These are phyloP conservation scores for Hyles lineata DNA, from an alignment of 2,888 invertebrate species.

Conservation along the genomic window DNA sequence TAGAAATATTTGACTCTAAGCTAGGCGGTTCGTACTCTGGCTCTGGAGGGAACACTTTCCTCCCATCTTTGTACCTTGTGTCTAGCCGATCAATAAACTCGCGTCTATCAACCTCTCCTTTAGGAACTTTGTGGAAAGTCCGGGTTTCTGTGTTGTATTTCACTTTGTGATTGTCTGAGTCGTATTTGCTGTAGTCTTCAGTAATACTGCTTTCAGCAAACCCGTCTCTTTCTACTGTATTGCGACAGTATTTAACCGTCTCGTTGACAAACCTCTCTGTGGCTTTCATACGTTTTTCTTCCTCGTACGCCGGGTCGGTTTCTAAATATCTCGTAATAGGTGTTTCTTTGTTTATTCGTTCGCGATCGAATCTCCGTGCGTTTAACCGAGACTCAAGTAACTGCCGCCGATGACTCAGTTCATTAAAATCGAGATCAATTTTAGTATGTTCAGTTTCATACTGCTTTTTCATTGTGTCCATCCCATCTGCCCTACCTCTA, in stretches of 20 bases:
- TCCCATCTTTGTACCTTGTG: constrained; percentile 63
- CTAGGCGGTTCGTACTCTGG: constrained; percentile 88
- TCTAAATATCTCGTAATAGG: constrained; percentile 77
- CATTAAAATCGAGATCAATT: constrained; percentile 79
- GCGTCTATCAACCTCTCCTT: constrained; percentile 70
- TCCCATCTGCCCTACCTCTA: constrained; percentile 87
- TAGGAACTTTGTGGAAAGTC: constrained; percentile 67
- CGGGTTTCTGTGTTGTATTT: constrained; percentile 77
- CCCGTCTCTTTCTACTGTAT: constrained; percentile 84
- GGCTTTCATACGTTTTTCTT: constrained; percentile 79
- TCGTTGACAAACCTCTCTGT: constrained; percentile 84
- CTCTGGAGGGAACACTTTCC: constrained; percentile 76
- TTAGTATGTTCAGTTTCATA: constrained; percentile 71
- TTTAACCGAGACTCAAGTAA: constrained; percentile 91
- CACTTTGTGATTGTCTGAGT: constrained; percentile 74
- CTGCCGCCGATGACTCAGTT: constrained; percentile 89
- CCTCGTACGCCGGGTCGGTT: constrained; percentile 78
- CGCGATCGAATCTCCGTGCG: constrained; percentile 82
- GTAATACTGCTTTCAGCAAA: constrained; percentile 80
- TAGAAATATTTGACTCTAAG: constrained; percentile 83
- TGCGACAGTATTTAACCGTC: constrained; percentile 83
- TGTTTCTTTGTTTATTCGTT: constrained; percentile 66
- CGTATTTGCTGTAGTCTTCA: constrained; percentile 80
- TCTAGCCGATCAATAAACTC: constrained; percentile 69
- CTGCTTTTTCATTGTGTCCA: constrained; percentile 85